Percentiles rank a stretch among this genome's conserved stretches.
These are phyloP conservation scores for Phalacrocorax pelagicus DNA, from an alignment of 2,113 vertebrate species.

Conservation along the genomic window DNA sequence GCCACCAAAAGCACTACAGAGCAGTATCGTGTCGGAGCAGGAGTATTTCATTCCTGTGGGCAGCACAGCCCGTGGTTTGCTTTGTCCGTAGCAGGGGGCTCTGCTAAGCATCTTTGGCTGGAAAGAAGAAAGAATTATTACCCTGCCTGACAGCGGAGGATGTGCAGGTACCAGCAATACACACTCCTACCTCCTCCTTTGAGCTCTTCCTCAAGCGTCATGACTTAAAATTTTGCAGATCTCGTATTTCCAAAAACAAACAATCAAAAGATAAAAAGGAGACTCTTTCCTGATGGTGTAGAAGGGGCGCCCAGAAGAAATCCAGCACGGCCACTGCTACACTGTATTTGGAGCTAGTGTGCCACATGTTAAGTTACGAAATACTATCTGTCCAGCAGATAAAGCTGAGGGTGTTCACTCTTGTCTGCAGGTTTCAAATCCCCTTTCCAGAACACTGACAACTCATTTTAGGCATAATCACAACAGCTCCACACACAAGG, in stretches of 20 bases:
- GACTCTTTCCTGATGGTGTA: neutral
- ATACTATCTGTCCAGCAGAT: neutral
- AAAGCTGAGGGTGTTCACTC: neutral
- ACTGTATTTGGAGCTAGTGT: rapidly evolving
- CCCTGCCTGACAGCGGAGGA: neutral
- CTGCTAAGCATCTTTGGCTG: neutral
- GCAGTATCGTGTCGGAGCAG: neutral
- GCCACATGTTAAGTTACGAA: neutral
- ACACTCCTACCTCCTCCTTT: neutral
- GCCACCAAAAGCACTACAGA: neutral
- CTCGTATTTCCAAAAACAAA: neutral
- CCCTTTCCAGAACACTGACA: neutral
- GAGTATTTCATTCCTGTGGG: neutral
- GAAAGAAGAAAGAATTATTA: neutral
- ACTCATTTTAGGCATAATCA: neutral
- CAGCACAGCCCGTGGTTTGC: neutral
- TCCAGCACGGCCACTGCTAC: neutral
- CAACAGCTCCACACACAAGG: neutral
- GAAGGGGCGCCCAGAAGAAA: neutral
- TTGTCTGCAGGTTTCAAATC: neutral
- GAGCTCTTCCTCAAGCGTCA: neutral
- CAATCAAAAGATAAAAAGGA: neutral
- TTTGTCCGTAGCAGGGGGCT: neutral
- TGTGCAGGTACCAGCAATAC: neutral
- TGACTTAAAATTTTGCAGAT: neutral